A percentile compares a stretch with the other conserved stretches of the same genome.
These are phyloP conservation scores for Didymodactylos carnosus DNA, from an alignment of 2,888 invertebrate genomes.

Conservation along the genomic window DNA sequence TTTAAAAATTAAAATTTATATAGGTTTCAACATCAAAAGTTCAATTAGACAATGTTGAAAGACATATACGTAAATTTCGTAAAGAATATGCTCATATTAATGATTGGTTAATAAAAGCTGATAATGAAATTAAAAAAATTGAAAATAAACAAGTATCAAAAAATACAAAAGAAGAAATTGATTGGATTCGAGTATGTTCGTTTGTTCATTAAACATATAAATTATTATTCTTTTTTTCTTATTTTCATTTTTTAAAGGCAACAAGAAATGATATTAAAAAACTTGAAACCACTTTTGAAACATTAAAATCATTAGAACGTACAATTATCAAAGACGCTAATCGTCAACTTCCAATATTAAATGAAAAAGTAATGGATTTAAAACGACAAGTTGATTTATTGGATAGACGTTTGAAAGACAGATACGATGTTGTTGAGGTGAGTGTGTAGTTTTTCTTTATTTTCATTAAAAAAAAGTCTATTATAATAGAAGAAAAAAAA, in stretches of 20 bases:
- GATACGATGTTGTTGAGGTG: background rate
- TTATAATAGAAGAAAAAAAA: background rate
- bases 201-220: no score
- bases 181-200: background rate
- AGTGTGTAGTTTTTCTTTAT: background rate
- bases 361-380: background rate
- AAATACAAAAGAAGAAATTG: conserved; percentile 9
- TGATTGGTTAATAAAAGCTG: conserved; percentile 11
- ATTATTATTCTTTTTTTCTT: background rate
- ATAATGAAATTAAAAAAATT: conserved; percentile 11
- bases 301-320: background rate
- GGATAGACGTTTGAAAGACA: background rate
- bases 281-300: background rate
- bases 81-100: conserved; percentile 8
- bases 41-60: conserved; percentile 5
- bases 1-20: no score
- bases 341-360: background rate
- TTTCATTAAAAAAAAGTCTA: background rate
- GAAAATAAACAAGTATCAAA: conserved; percentile 13
- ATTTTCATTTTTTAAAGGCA: background rate
- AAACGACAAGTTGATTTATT: background rate
- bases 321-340: background rate
- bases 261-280: background rate
- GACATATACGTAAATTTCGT: conserved; percentile 3
- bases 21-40: background rate